Base-by-base conservation (phyloP, 35 echinoderm and acorn worm species). In the Apostichopus japonicus region DNA sequence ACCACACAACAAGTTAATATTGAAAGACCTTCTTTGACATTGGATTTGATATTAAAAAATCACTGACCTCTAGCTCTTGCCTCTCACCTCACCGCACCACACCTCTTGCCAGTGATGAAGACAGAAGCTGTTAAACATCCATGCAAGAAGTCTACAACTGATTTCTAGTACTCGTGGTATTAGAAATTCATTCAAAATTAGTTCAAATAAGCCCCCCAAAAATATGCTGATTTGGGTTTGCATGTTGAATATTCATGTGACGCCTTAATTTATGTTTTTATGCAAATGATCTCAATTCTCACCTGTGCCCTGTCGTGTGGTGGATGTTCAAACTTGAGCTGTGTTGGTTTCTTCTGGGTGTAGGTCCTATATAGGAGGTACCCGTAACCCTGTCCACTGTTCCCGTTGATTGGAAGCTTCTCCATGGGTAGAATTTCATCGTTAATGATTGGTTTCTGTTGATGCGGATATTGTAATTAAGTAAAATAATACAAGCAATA, bases 251-350 rank as follows among this genome's bases (percentile, higher is more conserved):
- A 24, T 78, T 78, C 21, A 78, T 1, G 0, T 13, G 17, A 78
- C 6, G 8, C 17, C 8, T 11, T 78, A 4, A 78, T 78, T 24
- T 8, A 8, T 13, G 8, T 24, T 11, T 13, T 8, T 24, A 61
- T 10, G 13, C 6, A 8, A 61, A 59, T 53, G 15, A 94, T 17
- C 54, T 79, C 7, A 73, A 8, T 22, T 6, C 80, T 44, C 78
- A 99, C 95, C 92, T 99, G 95, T 53, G 95, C 97, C 88, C 97
- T 99, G 83, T 99, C 97, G 13, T 93, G 91, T 21, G 95, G 93
- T 55, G 93, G 90, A 57, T 93, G 78, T n/a, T 65, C 75, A 55
- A 99, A 87, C 22, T 93, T 65, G 52, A 99, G 77, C 6, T 91
- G 94, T 6, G 86, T 91, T 27, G 95, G 92, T 78, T 94, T 95